A percentile compares a stretch with the other conserved stretches of the same genome.
Evolutionary conservation across 2,888 invertebrate genomes (phyloP).

Genomic region (Apamea crenata): DNA sequence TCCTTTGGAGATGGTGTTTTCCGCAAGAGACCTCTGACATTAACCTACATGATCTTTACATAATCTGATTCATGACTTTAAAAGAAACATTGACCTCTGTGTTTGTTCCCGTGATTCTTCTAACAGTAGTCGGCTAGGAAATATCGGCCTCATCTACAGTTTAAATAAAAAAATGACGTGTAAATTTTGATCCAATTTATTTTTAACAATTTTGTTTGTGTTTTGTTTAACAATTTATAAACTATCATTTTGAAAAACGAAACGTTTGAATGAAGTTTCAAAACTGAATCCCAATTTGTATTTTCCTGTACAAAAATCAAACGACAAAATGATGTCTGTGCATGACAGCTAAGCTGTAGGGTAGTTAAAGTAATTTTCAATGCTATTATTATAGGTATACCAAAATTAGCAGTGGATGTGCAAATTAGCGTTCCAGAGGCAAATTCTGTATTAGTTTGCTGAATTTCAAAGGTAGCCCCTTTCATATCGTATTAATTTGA

Average conservation of each 20-base stretch:
- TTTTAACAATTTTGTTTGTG: background rate
- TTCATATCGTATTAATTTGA: constrained; percentile 44
- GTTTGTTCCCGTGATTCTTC: background rate
- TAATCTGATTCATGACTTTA: background rate
- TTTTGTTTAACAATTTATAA: background rate
- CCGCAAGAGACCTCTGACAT: background rate
- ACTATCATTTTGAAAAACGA: background rate
- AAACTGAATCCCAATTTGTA: background rate
- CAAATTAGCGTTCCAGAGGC: constrained; percentile 25
- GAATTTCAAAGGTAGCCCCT: constrained; percentile 27
- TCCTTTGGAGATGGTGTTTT: background rate
- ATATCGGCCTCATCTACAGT: background rate
- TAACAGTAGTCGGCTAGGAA: background rate
- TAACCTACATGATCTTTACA: background rate
- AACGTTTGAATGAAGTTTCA: background rate
- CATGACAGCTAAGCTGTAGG: background rate
- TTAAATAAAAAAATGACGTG: background rate
- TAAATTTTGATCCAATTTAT: background rate
- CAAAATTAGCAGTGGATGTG: constrained; percentile 5
- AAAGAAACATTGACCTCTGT: background rate
- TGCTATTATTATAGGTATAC: background rate
- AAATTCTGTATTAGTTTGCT: constrained; percentile 28
- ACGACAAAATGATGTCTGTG: background rate
- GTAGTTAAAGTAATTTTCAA: background rate
- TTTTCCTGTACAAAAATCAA: background rate